A percentile compares a stretch with the other conserved stretches of the same genome.
Evolutionary conservation across 2,113 vertebrate species (phyloP).

Genomic region (Ceyx cyanopectus): DNA sequence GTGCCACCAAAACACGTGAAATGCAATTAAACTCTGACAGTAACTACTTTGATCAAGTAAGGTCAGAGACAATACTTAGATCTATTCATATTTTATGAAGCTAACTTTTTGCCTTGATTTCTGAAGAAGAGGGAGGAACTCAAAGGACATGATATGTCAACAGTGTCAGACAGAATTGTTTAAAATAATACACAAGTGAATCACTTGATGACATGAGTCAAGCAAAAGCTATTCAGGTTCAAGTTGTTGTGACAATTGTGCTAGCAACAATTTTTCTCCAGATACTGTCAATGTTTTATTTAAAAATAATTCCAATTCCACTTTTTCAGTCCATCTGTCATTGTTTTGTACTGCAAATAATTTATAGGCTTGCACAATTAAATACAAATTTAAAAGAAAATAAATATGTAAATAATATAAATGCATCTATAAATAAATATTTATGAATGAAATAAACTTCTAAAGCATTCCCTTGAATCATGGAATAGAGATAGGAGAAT

Average conservation of each 20-base stretch:
- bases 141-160: constrained; percentile 35
- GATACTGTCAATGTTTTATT: neutral
- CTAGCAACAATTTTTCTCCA: neutral
- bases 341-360: neutral
- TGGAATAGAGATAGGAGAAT: neutral
- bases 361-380: neutral
- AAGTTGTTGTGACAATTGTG: constrained; percentile 36
- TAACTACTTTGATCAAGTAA: constrained; percentile 46
- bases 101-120: constrained; percentile 15
- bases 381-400: neutral
- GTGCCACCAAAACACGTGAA: constrained; percentile 23
- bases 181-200: neutral
- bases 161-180: constrained; percentile 21
- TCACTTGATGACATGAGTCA: neutral
- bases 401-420: neutral
- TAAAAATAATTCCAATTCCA: neutral
- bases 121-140: constrained; percentile 14
- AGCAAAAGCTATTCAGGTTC: constrained; percentile 23
- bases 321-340: neutral
- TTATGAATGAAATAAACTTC: neutral
- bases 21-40: constrained; percentile 46
- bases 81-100: constrained; percentile 42
- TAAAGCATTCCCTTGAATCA: neutral
- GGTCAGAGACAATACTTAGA: constrained; percentile 38
- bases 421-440: neutral